Evolutionary conservation across 2,888 invertebrate genomes (phyloP).

Genomic region (Mythimna ferrago): DNA sequence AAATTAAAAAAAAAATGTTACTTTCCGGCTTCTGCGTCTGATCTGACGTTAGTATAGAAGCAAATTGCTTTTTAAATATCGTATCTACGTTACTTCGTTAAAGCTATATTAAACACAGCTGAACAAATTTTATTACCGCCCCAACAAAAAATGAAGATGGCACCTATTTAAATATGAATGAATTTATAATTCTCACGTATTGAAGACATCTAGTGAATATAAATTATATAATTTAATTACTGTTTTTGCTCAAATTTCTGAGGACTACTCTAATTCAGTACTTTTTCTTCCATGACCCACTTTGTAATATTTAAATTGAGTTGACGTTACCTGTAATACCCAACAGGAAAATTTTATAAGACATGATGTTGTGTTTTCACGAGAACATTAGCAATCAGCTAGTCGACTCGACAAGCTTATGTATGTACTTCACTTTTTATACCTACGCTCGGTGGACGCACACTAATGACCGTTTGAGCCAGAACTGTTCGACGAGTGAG

Average conservation of each 20-base stretch:
- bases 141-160: conserved; percentile 19
- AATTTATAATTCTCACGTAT: conserved; percentile 24
- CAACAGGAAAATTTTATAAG: too few relatives aligned
- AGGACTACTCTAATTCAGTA: background rate
- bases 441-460: too few relatives aligned
- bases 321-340: too few relatives aligned
- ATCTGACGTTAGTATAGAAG: conserved; percentile 40
- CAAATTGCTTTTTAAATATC: conserved; percentile 61
- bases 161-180: conserved; percentile 20
- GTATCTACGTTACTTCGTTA: conserved; percentile 33
- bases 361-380: too few relatives aligned
- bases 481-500: too few relatives aligned
- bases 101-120: conserved; percentile 29
- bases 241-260: background rate
- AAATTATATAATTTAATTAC: background rate
- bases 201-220: conserved; percentile 3
- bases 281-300: background rate
- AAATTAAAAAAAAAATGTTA: conserved; percentile 49
- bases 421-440: too few relatives aligned
- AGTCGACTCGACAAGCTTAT: too few relatives aligned
- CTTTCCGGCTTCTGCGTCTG: conserved; percentile 41
- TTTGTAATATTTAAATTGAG: too few relatives aligned
- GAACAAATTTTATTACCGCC: conserved; percentile 18
- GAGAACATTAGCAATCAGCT: too few relatives aligned
- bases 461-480: too few relatives aligned